Evolutionary conservation across 2,888 invertebrate species (phyloP).

Genomic region (Apamea monoglypha): DNA sequence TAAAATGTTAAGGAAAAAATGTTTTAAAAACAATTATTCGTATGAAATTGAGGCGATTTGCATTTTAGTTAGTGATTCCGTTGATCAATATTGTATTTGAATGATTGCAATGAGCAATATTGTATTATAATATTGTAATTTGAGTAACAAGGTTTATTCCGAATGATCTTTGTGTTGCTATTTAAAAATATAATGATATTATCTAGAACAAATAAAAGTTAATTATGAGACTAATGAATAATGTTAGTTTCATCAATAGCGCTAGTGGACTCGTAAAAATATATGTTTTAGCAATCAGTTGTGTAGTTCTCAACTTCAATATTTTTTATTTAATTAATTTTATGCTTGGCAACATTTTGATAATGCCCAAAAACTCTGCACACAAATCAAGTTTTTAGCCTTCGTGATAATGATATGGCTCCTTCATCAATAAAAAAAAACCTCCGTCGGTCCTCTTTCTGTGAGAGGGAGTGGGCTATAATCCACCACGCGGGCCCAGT

Average conservation of each 20-base stretch:
- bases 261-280: constrained; percentile 50
- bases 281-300: constrained; percentile 27
- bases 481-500: not conserved
- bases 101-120: too few relatives aligned
- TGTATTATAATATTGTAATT: too few relatives aligned
- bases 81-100: constrained; percentile 40
- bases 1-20: constrained; percentile 52
- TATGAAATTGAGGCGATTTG: constrained; percentile 60
- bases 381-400: constrained; percentile 2
- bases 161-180: constrained; percentile 49
- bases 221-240: constrained; percentile 52
- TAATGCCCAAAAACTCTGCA: constrained; percentile 19
- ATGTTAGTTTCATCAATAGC: constrained; percentile 48
- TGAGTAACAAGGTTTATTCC: constrained; percentile 37
- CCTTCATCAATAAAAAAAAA: not conserved
- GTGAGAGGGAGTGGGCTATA: not conserved
- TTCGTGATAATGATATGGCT: constrained; percentile 14
- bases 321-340: constrained; percentile 28
- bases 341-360: constrained; percentile 44
- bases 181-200: constrained; percentile 57
- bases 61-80: constrained; percentile 44
- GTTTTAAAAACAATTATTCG: constrained; percentile 56
- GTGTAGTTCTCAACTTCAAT: constrained; percentile 38
- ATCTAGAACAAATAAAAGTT: constrained; percentile 63
- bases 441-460: too few relatives aligned